Base-by-base conservation (phyloP, 1,140 invertebrate species). In the Pristionchus pacificus region DNA sequence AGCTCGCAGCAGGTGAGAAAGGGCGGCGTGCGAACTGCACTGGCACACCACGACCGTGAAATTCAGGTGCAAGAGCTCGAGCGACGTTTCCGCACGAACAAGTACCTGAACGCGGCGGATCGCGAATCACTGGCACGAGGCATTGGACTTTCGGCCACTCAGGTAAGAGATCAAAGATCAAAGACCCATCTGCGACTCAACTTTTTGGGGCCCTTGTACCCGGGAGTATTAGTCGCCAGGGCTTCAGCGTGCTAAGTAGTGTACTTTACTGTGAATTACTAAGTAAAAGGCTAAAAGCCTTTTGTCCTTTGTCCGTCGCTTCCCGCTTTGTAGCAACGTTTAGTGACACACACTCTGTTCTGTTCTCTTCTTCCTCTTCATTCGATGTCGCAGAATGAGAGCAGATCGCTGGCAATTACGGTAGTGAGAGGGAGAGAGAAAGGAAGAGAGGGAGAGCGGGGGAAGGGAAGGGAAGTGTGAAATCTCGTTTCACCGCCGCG, bases 161-260 rank as follows among this genome's bases (percentile, higher is more conserved):
- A 72, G 65, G 70, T 72, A 49, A 60, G 70, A 64, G 55, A 61
- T 59, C n/a, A n/a, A n/a, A n/a, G n/a, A n/a, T n/a, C n/a, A n/a
- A n/a, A n/a, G n/a, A n/a, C n/a, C n/a, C n/a, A n/a, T n/a, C n/a
- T n/a, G n/a, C n/a, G n/a, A n/a, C n/a, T n/a, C n/a, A n/a, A n/a
- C n/a, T n/a, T n/a, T n/a, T n/a, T n/a, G n/a, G n/a, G n/a, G n/a
- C 38, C 61, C 64, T 55, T 30, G 33, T 57, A 33, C 38, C 38
- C 58, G 28, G 33, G 66, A 31, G 31, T 60, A 68, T 68, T 28
- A 30, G 63, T 66, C 19, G 15, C n/a, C 62, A 24, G 19, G 24
- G 29, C 49, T 33, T 14, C 60, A 6, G 29, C 10, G 2, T 62
- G 15, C 27, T 6, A 3, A 63, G 25, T 15, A 28, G 19, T 27